Conservation (phyloP, 2,113 vertebrate species). For the Leptodactylus fuscus region DNA sequence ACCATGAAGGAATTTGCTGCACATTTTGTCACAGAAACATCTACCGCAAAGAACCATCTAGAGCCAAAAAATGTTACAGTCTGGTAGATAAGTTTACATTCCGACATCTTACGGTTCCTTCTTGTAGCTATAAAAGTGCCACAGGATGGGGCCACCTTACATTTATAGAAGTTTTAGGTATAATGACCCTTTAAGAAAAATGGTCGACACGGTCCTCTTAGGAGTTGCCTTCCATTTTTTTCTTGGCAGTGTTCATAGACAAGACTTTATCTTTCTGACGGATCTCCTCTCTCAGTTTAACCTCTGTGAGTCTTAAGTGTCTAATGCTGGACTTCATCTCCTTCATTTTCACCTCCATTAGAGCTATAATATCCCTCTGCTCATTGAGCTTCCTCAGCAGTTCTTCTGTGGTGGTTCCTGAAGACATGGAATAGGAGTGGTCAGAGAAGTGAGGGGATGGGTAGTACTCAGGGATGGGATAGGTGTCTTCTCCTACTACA, state of each 20-base stretch:
- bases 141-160: background rate
- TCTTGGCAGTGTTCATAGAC: constrained; percentile 77
- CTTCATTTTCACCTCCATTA: constrained; percentile 99
- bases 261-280: constrained; percentile 91
- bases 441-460: constrained; percentile 76
- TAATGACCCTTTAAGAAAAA: too few species aligned
- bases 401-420: constrained; percentile 92
- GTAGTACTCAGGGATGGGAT: constrained; percentile 68
- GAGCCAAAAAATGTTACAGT: too few species aligned
- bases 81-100: background rate
- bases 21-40: background rate
- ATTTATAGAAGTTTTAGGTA: background rate
- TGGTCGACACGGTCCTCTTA: background rate
- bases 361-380: constrained; percentile 94
- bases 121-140: too few species aligned
- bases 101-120: background rate
- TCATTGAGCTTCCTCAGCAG: constrained; percentile 95
- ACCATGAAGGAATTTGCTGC: background rate
- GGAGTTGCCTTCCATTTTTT: constrained; percentile 71
- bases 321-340: constrained; percentile 97
- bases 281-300: constrained; percentile 91
- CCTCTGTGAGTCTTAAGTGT: constrained; percentile 88
- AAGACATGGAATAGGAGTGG: constrained; percentile 95
- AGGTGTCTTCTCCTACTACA: constrained; percentile 67
- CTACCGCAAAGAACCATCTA: background rate